Evolutionary conservation across 2,888 invertebrate genomes (phyloP).

Genomic region (Drosophila mettleri): DNA sequence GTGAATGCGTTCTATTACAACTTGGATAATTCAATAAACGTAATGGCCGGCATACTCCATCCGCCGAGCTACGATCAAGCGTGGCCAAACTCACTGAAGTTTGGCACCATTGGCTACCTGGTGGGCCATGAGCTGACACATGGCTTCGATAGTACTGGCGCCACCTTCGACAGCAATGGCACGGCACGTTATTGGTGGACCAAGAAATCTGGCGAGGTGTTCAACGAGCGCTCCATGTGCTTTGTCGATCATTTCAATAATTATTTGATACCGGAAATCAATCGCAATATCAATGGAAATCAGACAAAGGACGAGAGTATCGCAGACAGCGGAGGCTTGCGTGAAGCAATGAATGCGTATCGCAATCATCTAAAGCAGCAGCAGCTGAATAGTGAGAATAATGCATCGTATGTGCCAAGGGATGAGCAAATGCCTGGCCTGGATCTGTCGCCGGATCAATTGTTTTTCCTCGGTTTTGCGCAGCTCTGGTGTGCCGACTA

Average conservation of each 20-base stretch:
- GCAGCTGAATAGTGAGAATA: slow-evolving; percentile 5
- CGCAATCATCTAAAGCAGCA: slow-evolving; percentile 66
- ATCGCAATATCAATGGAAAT: slow-evolving; percentile 78
- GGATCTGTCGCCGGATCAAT: slow-evolving; percentile 80
- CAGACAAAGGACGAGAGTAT: slow-evolving; percentile 81
- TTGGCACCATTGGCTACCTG: slow-evolving; percentile 80
- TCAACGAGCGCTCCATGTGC: slow-evolving; percentile 75
- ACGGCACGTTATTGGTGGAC: slow-evolving; percentile 77
- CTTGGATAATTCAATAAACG: slow-evolving; percentile 82
- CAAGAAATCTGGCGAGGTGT: slow-evolving; percentile 68
- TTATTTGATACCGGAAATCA: slow-evolving; percentile 80
- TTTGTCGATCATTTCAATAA: slow-evolving; percentile 74
- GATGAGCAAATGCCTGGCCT: slow-evolving; percentile 81
- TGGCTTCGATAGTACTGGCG: slow-evolving; percentile 79
- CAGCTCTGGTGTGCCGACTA: slow-evolving; percentile 82
- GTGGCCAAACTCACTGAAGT: slow-evolving; percentile 81
- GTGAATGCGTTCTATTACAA: slow-evolving; percentile 82
- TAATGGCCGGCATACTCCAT: slow-evolving; percentile 81
- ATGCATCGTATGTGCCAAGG: slow-evolving; percentile 25
- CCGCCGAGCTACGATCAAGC: slow-evolving; percentile 77
- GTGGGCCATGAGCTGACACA: slow-evolving; percentile 83
- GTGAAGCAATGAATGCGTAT: slow-evolving; percentile 74
- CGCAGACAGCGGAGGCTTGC: slow-evolving; percentile 81
- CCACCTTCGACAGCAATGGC: slow-evolving; percentile 67
- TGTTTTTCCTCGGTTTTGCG: slow-evolving; percentile 82